Base-by-base conservation (phyloP, 2,113 vertebrate genomes). In the Mastomys natalensis region DNA sequence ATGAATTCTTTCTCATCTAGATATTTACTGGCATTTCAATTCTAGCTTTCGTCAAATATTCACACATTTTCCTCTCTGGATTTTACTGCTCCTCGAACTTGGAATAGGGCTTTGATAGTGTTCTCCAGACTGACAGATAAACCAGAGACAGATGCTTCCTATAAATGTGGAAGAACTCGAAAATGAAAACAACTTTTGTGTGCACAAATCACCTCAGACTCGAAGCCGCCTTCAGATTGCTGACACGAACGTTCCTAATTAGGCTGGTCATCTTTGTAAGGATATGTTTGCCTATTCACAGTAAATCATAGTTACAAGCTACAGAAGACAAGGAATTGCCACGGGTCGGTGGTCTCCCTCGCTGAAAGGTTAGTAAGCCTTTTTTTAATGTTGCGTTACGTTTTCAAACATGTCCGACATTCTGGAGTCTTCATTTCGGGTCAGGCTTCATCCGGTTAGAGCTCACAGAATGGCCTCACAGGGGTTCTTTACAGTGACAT, bases 1-100 rank as follows among this genome's bases (percentile, higher is more conserved):
- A 13, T 72, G 15, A 80, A 29, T 62, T 77, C 64, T 62, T 93
- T 93, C 24, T 89, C 60, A 77, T 48, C 34, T 87, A 90, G 11
- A 66, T 94, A 78, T 89, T 91, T 94, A 53, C 73, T 95, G 45
- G 80, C 80, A 85, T 86, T 94, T 85, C 26, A 80, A 87, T 96
- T 92, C 37, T 80, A 87, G 24, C 34, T 64, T 97, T 93, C 53
- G 12, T 87, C 64, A 91, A 62, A 58, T 72, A 48, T n/a, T 78
- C 55, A 58, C 77, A 5, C 84, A 66, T 45, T 95, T 95, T 95
- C 19, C 34, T 94, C 74, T 85, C n/a, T 90, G 64, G 53, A 78
- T 92, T 88, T 92, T 80, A 77, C 87, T 60, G 70, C 72, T 68
- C 6, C 81, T 76, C 62, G 29, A 51, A 21, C 89, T 87, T 13